Base-by-base conservation (phyloP, 2,888 invertebrate species). In the Dendrolimus houi region DNA sequence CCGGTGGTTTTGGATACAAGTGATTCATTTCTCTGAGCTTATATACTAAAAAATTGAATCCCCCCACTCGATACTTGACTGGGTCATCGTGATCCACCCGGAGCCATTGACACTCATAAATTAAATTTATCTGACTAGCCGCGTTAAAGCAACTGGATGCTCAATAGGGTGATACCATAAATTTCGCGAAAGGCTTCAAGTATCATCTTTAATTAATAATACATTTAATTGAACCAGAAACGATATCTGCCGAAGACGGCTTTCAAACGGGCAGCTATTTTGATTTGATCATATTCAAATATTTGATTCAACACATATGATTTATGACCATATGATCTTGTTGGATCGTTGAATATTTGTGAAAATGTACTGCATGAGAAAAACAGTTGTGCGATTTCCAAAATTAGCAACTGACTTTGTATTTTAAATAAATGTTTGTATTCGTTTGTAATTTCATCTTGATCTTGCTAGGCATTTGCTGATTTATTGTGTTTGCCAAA, bases 71-170 rank as follows among this genome's bases (percentile, higher is more conserved):
- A 56, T 56, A 59, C 8, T 62, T 68, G 71, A 80, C 75, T 81
- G 72, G 81, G 83, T 83, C 80, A 81, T 70, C 67, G 72, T 72
- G 67, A 70, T 71, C 71, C 73, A 75, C 64, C 71, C 69, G 72
- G 71, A 79, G 81, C 77, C 78, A 81, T 80, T 81, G 81, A 83
- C 82, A 84, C 79, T 77, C 78, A 76, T 81, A 82, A 81, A 76
- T 73, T 71, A 77, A 75, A 78, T 80, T 77, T 75, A 76, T 77
- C 72, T 73, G 73, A 64, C 70, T 69, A 67, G 65, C 81, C 83
- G 84, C 85, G 80, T 85, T 87, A 85, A 78, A 80, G 67, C 68
- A 68, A 74, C 79, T 72, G 76, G 72, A 81, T 74, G 66, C 67
- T 65, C 70, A 66, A 29, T 75, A 68, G 72, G 63, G 68, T 74